Evolutionary conservation across 2,888 invertebrate genomes (phyloP), one percentile per base, ranked within the genome.

Genomic region (Glaucopsyche alexis): DNA sequence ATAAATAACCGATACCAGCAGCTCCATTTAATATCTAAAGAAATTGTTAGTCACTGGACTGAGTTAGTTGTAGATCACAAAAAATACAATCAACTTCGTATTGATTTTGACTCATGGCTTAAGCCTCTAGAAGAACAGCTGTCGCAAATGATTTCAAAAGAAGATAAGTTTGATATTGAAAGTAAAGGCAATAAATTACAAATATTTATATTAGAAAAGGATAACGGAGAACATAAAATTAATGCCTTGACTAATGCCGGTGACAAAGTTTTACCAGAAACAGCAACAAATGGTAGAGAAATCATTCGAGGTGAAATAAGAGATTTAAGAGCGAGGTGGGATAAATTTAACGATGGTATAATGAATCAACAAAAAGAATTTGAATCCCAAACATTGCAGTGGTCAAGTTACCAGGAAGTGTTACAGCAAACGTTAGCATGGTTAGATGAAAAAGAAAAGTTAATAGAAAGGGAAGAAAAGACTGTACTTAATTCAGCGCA

Each of bases 261-360:
- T 3, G 99, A 99, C 83, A 96, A 96, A 84, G 95, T 99, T n/a
- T 94, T 98, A 76, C 97, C 98, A 0, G 98, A 98, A 86, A 99
- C 98, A 2, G 97, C 98, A 11, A 96, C 98, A 0, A 95, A 96
- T 79, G 99, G 99, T 0, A 94, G 99, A 76, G 99, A 99, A 86
- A 95, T 94, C 72, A 96, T 99, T 73, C 94, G 99, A n/a, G 95
- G 96, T 78, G 97, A 98, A 84, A 91, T 98, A 74, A 94, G 97
- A 81, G 93, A 94, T 42, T 94, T 97, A 16, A 94, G 97, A 80
- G 97, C 97, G 83, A 94, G 97, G 82, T 98, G 98, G 97, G 98
- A 99, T 81, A 95, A 94, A 84, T 92, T 98, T 0, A 96, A 96
- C 77, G 97, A 97, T 82, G 96, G 96, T 40, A 96, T 98, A 71